These are phyloP conservation scores for Caenorhabditis remanei DNA, from an alignment of 1,140 invertebrate genomes.

Conservation along the genomic window DNA sequence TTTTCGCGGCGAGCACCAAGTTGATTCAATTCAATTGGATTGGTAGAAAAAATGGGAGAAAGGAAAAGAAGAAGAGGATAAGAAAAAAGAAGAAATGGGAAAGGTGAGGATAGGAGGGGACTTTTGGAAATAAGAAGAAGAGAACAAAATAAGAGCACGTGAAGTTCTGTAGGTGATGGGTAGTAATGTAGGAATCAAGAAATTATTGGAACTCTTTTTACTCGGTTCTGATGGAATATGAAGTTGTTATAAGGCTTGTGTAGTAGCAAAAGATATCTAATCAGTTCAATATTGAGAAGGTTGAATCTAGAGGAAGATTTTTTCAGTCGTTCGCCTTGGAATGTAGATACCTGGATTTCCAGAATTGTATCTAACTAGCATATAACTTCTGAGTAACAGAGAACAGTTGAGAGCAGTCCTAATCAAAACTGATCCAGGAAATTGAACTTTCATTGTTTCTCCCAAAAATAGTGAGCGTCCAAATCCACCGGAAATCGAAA, in stretches of 20 bases:
- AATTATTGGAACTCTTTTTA: too few species aligned
- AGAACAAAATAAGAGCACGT: not conserved
- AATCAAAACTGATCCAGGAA: not conserved
- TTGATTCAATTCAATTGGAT: constrained; percentile 40
- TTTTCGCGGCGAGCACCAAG: not conserved
- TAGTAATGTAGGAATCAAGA: too few species aligned
- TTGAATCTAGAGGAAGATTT: too few species aligned
- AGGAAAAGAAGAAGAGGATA: not conserved
- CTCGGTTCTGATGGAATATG: too few species aligned
- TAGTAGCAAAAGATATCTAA: too few species aligned
- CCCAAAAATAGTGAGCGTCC: not conserved
- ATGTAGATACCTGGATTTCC: too few species aligned
- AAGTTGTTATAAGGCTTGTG: too few species aligned
- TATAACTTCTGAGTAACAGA: too few species aligned
- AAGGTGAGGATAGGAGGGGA: not conserved
- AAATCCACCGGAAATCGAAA: constrained; percentile 27
- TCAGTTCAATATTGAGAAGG: too few species aligned
- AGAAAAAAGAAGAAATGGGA: constrained; percentile 12
- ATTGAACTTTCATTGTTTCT: not conserved
- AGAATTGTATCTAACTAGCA: too few species aligned
- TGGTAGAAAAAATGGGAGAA: not conserved
- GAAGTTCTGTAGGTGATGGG: not conserved
- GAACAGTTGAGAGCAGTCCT: too few species aligned
- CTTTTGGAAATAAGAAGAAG: not conserved
- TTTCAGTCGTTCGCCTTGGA: too few species aligned